These are phyloP conservation scores for Rhopalosiphum nymphaeae DNA, from an alignment of 2,888 invertebrate species.

Conservation along the genomic window DNA sequence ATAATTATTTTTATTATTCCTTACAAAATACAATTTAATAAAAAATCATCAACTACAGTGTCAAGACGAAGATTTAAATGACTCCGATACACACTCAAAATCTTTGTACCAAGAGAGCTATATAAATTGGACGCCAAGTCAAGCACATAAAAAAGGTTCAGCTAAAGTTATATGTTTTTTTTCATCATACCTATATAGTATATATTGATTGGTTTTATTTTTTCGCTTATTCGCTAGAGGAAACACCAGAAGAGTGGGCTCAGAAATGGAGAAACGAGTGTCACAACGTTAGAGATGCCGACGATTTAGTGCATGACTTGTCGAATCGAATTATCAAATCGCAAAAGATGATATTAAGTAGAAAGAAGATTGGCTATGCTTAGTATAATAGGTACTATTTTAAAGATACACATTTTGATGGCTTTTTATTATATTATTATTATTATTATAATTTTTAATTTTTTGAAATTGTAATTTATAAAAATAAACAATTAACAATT, in stretches of 20 bases:
- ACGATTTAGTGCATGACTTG: constrained; percentile 39
- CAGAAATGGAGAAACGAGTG: constrained; percentile 43
- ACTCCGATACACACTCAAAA: not conserved
- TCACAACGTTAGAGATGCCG: constrained; percentile 26
- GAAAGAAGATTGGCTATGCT: not conserved
- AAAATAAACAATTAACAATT: not conserved
- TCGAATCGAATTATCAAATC: constrained; percentile 1
- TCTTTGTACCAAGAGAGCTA: constrained; percentile 45
- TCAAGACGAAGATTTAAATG: not conserved
- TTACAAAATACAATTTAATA: constrained; percentile 23
- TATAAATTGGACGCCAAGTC: constrained; percentile 6
- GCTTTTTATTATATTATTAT: not conserved
- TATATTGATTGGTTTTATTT: constrained; percentile 15
- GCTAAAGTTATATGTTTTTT: not conserved
- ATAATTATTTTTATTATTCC: not conserved
- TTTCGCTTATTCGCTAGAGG: constrained; percentile 7
- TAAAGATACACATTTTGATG: not conserved
- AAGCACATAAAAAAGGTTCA: constrained; percentile 29
- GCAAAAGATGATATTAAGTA: not conserved
- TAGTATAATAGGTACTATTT: not conserved
- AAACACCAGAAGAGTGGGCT: constrained; percentile 39
- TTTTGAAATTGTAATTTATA: not conserved
- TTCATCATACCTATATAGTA: not conserved
- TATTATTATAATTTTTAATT: not conserved
- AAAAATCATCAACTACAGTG: not conserved